Evolutionary conservation across 1,140 invertebrate species (phyloP), one percentile per base, ranked within the genome.

Genomic region (Popillia japonica): DNA sequence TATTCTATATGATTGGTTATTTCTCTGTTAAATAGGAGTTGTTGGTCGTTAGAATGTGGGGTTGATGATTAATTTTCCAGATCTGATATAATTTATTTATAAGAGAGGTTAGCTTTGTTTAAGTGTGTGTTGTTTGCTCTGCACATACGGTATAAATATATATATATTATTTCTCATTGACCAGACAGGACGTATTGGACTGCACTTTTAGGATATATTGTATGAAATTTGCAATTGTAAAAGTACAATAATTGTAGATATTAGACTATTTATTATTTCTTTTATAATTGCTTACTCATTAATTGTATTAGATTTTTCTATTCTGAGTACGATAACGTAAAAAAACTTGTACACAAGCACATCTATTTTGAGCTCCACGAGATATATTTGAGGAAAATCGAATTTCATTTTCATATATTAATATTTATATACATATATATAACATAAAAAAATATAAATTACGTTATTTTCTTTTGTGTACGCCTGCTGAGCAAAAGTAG

Each of bases 271-370:
- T 27, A 40, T 40, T 73, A 73, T 73, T 73, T 11, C 72, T 73
- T 73, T 73, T 73, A 73, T 73, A 42, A 73, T 73, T 40, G 72
- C 72, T 40, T 73, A 73, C 72, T 73, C 72, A 73, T 73, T 34
- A n/a, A 73, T 42, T 73, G 10, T 17, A 17, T 73, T 7, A 73
- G n/a, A n/a, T n/a, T 27, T 40, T 73, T 73, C 27, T 73, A 73
- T 73, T 40, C 23, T 20, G 10, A 23, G 22, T 64, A 64, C 11
- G 4, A 59, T 22, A 10, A 17, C 22, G 8, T 2, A 64, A 6
- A 20, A 20, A 22, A 73, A 73, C 9, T 40, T 73, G 7, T 40
- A 42, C 40, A 73, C 23, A 27, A 27, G n/a, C 72, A 73, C 72
- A 73, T 73, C 72, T 73, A 73, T 73, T n/a, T 73, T 42, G 40